Evolutionary conservation across 2,113 vertebrate species (phyloP).

Genomic region (Bettongia penicillata): DNA sequence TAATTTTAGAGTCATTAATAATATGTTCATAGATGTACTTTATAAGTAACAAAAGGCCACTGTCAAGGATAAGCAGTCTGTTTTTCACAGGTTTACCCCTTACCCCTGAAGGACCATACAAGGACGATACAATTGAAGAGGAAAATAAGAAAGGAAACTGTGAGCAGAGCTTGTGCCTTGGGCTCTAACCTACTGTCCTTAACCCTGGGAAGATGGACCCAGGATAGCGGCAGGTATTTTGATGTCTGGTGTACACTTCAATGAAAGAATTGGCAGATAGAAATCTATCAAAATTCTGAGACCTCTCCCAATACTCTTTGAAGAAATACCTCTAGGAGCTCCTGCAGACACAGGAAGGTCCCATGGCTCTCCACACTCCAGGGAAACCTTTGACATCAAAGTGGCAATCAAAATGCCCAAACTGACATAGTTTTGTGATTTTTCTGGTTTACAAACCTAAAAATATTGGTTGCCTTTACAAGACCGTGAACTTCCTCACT

Average conservation of each 20-base stretch:
- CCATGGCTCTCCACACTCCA: background rate
- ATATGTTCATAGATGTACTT: background rate
- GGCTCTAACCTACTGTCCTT: background rate
- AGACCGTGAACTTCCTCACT: background rate
- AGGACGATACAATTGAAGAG: background rate
- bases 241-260: background rate
- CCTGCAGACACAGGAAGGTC: conserved; percentile 1
- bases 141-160: background rate
- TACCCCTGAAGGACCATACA: background rate
- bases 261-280: background rate
- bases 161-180: background rate
- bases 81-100: background rate
- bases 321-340: background rate
- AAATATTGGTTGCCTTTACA: background rate
- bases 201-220: background rate
- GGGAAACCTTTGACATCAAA: background rate
- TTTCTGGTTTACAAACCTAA: background rate
- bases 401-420: conserved; percentile 13
- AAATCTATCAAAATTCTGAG: background rate
- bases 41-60: background rate
- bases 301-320: background rate
- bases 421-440: background rate
- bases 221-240: background rate
- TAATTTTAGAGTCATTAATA: background rate
- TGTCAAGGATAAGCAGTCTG: background rate